Evolutionary conservation across 2,797 vertebrate species (phyloP).

Genomic region (Eulemur mongoz): DNA sequence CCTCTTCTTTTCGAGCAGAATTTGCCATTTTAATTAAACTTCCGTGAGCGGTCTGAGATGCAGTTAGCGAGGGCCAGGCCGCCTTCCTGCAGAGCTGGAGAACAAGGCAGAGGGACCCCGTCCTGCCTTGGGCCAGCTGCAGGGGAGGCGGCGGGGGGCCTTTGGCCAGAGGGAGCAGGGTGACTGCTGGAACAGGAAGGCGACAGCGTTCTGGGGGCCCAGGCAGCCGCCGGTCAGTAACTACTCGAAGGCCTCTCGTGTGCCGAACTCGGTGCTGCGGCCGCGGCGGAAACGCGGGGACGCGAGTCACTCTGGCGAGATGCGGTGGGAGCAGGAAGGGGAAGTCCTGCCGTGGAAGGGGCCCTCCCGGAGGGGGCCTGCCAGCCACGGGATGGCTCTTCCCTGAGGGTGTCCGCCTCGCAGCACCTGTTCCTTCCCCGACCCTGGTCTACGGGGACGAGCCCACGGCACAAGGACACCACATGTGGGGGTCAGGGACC

Average conservation of each 20-base stretch:
- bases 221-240: accelerated
- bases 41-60: accelerated
- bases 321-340: not conserved
- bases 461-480: not conserved
- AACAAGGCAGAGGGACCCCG: not conserved
- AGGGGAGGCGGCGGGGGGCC: accelerated
- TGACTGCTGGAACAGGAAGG: not conserved
- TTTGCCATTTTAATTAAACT: not conserved
- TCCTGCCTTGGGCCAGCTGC: not conserved
- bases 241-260: accelerated
- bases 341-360: constrained; percentile 47
- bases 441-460: not conserved
- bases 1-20: not conserved
- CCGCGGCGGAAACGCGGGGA: accelerated
- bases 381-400: accelerated
- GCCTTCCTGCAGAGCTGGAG: not conserved
- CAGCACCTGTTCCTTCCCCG: not conserved
- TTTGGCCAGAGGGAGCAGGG: not conserved
- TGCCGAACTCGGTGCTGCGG: not conserved
- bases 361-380: not conserved
- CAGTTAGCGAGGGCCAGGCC: not conserved
- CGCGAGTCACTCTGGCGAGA: not conserved
- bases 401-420: accelerated
- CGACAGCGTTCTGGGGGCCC: accelerated
- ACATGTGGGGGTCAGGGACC: accelerated